phyloP scores from a whole-genome alignment of 2,113 vertebrate species.

The Theropithecus gelada region DNA sequence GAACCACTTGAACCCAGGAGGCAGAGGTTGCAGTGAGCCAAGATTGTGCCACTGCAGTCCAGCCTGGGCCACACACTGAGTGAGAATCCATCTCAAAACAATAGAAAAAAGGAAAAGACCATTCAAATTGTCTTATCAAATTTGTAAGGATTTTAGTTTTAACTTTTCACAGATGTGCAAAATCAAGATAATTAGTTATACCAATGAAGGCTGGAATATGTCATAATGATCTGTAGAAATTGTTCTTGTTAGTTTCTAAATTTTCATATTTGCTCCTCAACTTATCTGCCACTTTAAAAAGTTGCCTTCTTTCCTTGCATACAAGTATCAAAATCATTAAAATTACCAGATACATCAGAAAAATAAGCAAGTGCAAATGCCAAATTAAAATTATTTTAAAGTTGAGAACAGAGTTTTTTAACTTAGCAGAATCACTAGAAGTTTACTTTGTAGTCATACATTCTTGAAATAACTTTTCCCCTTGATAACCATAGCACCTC shows the following conservation, averaged over 20 bases:
- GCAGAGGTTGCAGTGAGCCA: too few relatives aligned
- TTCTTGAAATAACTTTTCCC: background rate
- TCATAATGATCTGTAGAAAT: background rate
- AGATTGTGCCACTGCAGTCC: too few relatives aligned
- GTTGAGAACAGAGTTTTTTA: background rate
- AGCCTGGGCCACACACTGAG: too few relatives aligned
- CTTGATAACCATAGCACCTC: background rate
- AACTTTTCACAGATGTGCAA: background rate
- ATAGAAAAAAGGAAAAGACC: background rate
- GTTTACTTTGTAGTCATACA: background rate
- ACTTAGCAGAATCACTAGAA: background rate
- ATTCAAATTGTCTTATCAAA: background rate
- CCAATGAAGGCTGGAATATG: background rate
- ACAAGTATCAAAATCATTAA: background rate
- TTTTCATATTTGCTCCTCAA: background rate
- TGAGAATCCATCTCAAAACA: too few relatives aligned
- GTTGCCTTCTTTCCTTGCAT: background rate
- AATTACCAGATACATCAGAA: background rate
- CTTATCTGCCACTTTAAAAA: background rate
- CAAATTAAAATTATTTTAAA: background rate
- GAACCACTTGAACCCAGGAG: too few relatives aligned
- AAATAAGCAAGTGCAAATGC: background rate
- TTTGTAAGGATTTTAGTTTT: background rate
- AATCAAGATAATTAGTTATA: background rate
- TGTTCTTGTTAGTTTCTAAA: background rate